Conservation (phyloP, 2,888 invertebrate species). For the Pseudococcus viburni region DNA sequence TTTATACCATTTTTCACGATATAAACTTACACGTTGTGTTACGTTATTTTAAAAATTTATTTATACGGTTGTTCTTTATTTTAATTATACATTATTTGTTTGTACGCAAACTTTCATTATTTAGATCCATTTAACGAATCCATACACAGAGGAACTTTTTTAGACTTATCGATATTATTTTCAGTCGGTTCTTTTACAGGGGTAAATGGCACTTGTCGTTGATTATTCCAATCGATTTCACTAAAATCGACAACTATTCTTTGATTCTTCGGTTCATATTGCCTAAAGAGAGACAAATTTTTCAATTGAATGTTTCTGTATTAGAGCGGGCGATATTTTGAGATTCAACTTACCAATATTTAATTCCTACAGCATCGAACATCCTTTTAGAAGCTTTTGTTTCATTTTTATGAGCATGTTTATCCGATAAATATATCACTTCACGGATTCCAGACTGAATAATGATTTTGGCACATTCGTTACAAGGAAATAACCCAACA, state of each 20-base stretch:
- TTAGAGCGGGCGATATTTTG: too few species aligned
- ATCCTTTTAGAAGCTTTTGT: slow-evolving; percentile 86
- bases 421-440: slow-evolving; percentile 87
- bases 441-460: slow-evolving; percentile 92
- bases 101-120: neutral
- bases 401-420: slow-evolving; percentile 79
- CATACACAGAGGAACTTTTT: neutral
- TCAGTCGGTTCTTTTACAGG: neutral
- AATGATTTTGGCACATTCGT: slow-evolving; percentile 97
- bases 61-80: slow-evolving; percentile 7
- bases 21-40: neutral
- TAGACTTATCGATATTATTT: neutral
- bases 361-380: slow-evolving; percentile 84
- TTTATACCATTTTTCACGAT: slow-evolving; percentile 39
- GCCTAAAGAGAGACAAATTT: slow-evolving; percentile 72
- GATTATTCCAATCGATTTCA: slow-evolving; percentile 74
- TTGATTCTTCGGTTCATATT: slow-evolving; percentile 77
- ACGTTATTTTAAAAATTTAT: slow-evolving; percentile 32
- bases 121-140: neutral
- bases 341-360: slow-evolving; percentile 75
- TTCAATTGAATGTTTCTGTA: neutral
- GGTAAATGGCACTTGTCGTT: slow-evolving; percentile 10
- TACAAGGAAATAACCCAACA: slow-evolving; percentile 94
- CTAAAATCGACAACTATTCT: slow-evolving; percentile 81
- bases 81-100: slow-evolving; percentile 48